These are phyloP conservation scores for Coilia nasus DNA, from an alignment of 2,797 vertebrate genomes.

Conservation along the genomic window DNA sequence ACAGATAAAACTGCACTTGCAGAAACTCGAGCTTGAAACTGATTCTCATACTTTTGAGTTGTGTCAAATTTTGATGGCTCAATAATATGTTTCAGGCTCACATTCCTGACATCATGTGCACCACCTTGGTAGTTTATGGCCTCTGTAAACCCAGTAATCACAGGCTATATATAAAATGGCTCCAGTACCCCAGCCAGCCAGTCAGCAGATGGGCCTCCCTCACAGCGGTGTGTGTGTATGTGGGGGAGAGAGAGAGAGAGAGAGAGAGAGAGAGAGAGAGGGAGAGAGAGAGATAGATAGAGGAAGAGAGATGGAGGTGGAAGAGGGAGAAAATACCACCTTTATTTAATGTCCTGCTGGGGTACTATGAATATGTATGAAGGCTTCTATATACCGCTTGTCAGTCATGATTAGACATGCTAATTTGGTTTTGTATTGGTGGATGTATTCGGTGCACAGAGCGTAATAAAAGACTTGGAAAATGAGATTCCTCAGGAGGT, in stretches of 20 bases:
- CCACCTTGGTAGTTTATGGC: background rate
- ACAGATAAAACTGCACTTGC: background rate
- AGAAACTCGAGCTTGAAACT: background rate
- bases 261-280: too few relatives aligned
- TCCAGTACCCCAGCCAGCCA: background rate
- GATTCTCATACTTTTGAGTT: background rate
- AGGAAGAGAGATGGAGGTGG: background rate
- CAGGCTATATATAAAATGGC: conserved; percentile 9
- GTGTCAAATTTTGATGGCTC: conserved; percentile 17
- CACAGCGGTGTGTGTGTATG: background rate
- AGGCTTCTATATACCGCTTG: conserved; percentile 19
- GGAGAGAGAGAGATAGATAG: too few relatives aligned
- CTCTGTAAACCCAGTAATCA: background rate
- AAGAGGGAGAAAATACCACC: conserved; percentile 11
- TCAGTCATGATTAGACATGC: conserved; percentile 22
- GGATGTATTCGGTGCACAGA: background rate
- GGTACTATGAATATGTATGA: conserved; percentile 22
- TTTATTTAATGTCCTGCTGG: conserved; percentile 12
- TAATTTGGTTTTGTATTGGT: conserved; percentile 17
- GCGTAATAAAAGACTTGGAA: conserved; percentile 13
- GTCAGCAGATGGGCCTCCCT: conserved; percentile 12
- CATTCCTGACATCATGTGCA: background rate
- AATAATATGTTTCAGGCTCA: background rate
- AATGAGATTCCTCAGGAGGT: conserved; percentile 20
- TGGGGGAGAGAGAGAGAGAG: background rate